A percentile compares a stretch with the other conserved stretches of the same genome.
Conservation (phyloP, 2,888 invertebrate genomes). For the Auanema sp. region DNA sequence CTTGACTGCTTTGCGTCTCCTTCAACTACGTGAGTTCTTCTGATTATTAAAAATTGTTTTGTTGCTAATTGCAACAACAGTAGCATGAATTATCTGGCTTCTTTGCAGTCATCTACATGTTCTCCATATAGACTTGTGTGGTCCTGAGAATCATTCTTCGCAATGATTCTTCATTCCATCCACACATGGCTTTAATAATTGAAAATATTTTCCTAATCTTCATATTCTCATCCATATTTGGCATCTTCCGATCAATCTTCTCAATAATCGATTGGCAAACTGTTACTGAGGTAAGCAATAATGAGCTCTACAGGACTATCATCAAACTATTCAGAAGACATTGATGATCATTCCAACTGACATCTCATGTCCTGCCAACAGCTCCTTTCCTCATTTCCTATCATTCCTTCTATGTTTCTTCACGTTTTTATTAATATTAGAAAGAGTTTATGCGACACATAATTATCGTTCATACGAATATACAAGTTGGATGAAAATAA, state of each 20-base stretch:
- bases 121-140: constrained; percentile 4
- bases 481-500: constrained; percentile 16
- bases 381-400: constrained; percentile 26
- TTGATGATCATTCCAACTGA: constrained; percentile 18
- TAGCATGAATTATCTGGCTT: background rate
- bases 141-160: constrained; percentile 5
- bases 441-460: constrained; percentile 30
- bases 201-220: constrained; percentile 6
- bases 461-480: constrained; percentile 29
- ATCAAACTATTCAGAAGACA: background rate
- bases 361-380: constrained; percentile 23
- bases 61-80: too few species aligned
- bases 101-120: constrained; percentile 13
- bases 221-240: constrained; percentile 7
- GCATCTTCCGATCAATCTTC: background rate
- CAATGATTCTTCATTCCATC: constrained; percentile 9
- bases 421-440: constrained; percentile 27
- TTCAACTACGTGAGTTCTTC: too few species aligned
- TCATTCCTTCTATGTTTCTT: constrained; percentile 31
- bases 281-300: too few species aligned
- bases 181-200: constrained; percentile 12
- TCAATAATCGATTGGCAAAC: constrained; percentile 12
- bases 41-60: too few species aligned
- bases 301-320: too few species aligned
- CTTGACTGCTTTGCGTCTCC: too few species aligned